Evolutionary conservation across 2,888 invertebrate species (phyloP), one percentile per base, ranked within the genome.

Genomic region (Leptarthrus brevirostris): DNA sequence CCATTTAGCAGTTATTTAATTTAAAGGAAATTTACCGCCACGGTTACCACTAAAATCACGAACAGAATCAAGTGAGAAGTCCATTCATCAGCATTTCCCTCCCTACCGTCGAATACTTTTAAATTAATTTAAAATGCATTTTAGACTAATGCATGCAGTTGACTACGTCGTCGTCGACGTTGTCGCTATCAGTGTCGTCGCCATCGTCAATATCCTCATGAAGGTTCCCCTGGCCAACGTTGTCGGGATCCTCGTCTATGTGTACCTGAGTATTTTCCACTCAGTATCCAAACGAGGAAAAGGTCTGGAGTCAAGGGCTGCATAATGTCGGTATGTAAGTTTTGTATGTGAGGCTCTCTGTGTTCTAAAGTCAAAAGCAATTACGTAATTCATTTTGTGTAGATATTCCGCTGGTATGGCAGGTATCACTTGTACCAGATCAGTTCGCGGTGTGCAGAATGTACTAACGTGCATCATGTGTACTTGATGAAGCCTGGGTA

Each of bases 311-410:
- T 49, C 49, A 20, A 49, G 49, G 49, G 47, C 16, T 47, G 49
- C 20, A 20, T n/a, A 12, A 4, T 6, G 49, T 18, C n/a, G 12
- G 49, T 12, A 49, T 49, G 49, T 49, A 49, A 49, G 10, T 64
- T 8, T 8, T 18, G 26, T 44, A 47, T 47, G 64, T 64, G 44
- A 22, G 14, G 24, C 14, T 64, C 44, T 14, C 20, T 40, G 44
- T 64, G 64, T 64, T 64, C 44, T 22, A 64, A 64, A 64, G 64
- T 64, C 24, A 64, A 64, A 47, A 40, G 44, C 64, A 64, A 64
- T 64, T 64, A 44, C 44, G 64, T 47, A 22, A 64, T 44, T 64
- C 8, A 44, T 64, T 64, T 44, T 64, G 40, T 64, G 14, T 22
- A 64, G 40, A 14, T 47, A 24, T 49, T 49, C 49, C 49, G 49